A percentile compares a stretch with the other conserved stretches of the same genome.
These are phyloP conservation scores for Neodiprion fabricii DNA, from an alignment of 1,140 invertebrate species.

Conservation along the genomic window DNA sequence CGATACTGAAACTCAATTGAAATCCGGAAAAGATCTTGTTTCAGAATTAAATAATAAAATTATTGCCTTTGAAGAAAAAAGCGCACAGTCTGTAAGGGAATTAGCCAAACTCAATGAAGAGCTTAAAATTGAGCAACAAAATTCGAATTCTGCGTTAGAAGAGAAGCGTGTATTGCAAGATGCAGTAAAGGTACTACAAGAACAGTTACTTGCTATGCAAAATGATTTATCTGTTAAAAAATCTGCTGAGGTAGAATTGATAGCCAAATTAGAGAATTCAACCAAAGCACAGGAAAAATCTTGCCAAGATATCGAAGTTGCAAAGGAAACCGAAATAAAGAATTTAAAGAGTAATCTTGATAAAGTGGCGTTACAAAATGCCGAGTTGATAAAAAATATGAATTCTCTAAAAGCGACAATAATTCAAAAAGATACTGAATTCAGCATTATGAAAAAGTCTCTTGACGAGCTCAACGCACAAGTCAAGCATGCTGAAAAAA, in stretches of 20 bases:
- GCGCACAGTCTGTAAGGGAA: slow-evolving; percentile 20
- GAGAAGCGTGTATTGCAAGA: slow-evolving; percentile 39
- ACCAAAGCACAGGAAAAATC: slow-evolving; percentile 25
- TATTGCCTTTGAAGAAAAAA: slow-evolving; percentile 26
- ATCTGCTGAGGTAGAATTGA: background rate
- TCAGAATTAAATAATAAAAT: slow-evolving; percentile 39
- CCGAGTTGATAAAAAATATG: slow-evolving; percentile 35
- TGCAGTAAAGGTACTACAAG: slow-evolving; percentile 35
- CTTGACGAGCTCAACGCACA: background rate
- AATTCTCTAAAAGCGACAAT: slow-evolving; percentile 18
- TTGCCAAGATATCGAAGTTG: background rate
- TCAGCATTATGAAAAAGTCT: slow-evolving; percentile 2
- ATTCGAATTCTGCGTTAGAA: slow-evolving; percentile 38
- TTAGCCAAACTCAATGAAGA: slow-evolving; percentile 23
- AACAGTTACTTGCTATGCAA: slow-evolving; percentile 33
- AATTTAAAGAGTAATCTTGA: background rate
- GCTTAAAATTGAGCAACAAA: slow-evolving; percentile 16
- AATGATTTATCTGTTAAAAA: slow-evolving; percentile 31
- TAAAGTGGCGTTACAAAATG: slow-evolving; percentile 25
- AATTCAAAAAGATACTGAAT: slow-evolving; percentile 31
- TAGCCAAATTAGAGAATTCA: slow-evolving; percentile 9
- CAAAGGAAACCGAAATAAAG: slow-evolving; percentile 24
- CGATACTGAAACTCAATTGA: slow-evolving; percentile 14
- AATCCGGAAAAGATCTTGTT: background rate
- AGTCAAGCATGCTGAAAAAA: slow-evolving; percentile 8